These are phyloP conservation scores for Varanus komodoensis DNA, from an alignment of 2,113 vertebrate species.

Conservation along the genomic window DNA sequence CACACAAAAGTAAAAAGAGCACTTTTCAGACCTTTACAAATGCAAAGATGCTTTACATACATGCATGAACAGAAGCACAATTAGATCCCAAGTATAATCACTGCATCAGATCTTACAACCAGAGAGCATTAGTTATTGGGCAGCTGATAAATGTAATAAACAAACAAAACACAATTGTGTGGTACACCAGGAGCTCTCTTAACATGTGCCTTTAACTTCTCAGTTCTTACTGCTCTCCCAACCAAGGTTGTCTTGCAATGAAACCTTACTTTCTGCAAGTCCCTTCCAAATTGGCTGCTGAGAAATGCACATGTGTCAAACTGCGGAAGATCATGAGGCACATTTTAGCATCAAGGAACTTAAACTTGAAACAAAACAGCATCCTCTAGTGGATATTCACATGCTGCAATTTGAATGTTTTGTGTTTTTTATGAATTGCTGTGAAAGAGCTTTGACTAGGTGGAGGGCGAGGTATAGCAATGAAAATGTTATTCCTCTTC, in stretches of 20 bases:
- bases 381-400: conserved; percentile 35
- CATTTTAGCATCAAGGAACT: rapidly evolving
- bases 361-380: conserved; percentile 33
- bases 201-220: not conserved
- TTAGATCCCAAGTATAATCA: not conserved
- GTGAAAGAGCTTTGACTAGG: too few relatives aligned
- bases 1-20: conserved; percentile 11
- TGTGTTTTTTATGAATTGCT: too few relatives aligned
- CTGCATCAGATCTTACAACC: not conserved
- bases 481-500: too few relatives aligned
- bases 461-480: too few relatives aligned
- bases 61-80: conserved; percentile 3
- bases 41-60: not conserved
- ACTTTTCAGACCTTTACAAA: not conserved
- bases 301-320: not conserved
- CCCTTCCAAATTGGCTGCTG: not conserved
- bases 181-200: not conserved
- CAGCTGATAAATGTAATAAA: too few relatives aligned
- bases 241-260: not conserved
- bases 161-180: not conserved
- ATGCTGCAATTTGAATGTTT: not conserved
- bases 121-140: not conserved
- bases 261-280: not conserved
- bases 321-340: not conserved
- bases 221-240: not conserved